Evolutionary conservation across 1,140 invertebrate genomes (phyloP).

Genomic region (Drosophila albomicans): DNA sequence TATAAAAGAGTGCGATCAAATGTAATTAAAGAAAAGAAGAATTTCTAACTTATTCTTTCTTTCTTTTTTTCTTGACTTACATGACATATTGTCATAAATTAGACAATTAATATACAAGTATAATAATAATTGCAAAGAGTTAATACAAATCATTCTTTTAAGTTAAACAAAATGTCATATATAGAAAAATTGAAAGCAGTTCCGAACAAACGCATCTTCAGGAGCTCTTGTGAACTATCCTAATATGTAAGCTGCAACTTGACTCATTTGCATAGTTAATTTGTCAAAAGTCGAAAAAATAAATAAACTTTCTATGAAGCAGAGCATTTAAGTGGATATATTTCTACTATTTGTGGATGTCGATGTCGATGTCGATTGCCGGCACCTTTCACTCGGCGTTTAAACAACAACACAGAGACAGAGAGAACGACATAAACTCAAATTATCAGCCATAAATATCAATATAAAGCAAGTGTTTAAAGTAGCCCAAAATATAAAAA

Average conservation of each 20-base stretch:
- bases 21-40: neutral
- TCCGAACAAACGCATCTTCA: neutral
- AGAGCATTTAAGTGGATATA: conserved; percentile 15
- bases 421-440: conserved; percentile 41
- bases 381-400: conserved; percentile 55
- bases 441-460: conserved; percentile 72
- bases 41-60: too few species aligned
- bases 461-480: conserved; percentile 56
- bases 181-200: neutral
- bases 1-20: too few species aligned
- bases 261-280: conserved; percentile 30
- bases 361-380: neutral
- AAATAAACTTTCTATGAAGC: conserved; percentile 54
- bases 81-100: too few species aligned
- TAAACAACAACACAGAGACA: conserved; percentile 3
- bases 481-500: conserved; percentile 23
- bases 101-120: too few species aligned
- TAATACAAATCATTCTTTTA: too few species aligned
- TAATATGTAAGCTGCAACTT: conserved; percentile 5
- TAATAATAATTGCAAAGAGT: too few species aligned
- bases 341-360: neutral
- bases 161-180: neutral
- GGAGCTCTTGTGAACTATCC: conserved; percentile 1
- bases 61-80: too few species aligned
- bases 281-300: conserved; percentile 10